Base-by-base conservation (phyloP, 2,113 vertebrate genomes). In the Pituophis catenifer region DNA sequence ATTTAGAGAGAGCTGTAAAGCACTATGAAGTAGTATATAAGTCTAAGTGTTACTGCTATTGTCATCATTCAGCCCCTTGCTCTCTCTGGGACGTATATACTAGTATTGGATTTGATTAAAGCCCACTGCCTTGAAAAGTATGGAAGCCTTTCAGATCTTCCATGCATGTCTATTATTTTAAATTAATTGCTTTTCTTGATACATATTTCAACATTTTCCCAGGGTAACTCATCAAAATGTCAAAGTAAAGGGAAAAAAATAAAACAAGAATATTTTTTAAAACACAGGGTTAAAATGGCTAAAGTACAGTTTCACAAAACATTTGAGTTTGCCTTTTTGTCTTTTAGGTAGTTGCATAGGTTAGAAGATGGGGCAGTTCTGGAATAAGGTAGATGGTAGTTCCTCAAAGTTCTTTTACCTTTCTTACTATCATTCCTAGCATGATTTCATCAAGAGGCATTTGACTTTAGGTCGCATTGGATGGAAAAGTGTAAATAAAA, bases 271-370 rank as follows among this genome's bases (percentile, higher is more conserved):
- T 24, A 48, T 86, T 86, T 29, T 48, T 50, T 29, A 24, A 21
- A 86, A 8, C 17, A 10, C 17, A 86, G 23, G 19, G 48, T 52
- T 29, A 50, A 59, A 48, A 24, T 3, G 0, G 13, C 11, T 59
- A 38, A 44, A 57, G 88, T 13, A 94, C 26, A 92, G 90, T 90
- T 88, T 38, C 88, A 95, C 85, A 29, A 95, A 91, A 88, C 59
- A 2, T 75, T 93, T 93, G 92, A 58, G 54, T 90, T 91, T 91
- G 44, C 86, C 87, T 94, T 55, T 53, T 89, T 95, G 93, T 90
- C 93, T 93, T 0, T 0, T 1, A 70, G 92, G 89, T 5, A 95
- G 89, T 88, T 92, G 15, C 17, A n/a, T 19, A 75, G 70, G 13
- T 6, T 75, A 33, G 15, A 33, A 33, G 65, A 70, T 70, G 29